Evolutionary conservation across 2,888 invertebrate genomes (phyloP).

Genomic region (Luperina nickerlii): DNA sequence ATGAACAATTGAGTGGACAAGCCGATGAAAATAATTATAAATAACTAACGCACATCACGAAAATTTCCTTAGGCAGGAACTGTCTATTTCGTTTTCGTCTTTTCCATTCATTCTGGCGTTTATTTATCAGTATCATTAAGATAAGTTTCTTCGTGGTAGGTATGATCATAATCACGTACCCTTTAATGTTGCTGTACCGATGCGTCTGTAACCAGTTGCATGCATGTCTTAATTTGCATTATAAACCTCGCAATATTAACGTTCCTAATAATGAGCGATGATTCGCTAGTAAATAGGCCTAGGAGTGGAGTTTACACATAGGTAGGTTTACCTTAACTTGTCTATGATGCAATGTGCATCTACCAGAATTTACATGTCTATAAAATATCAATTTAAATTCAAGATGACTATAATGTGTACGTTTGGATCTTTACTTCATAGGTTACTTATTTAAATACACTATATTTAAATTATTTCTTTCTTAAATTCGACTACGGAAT

Average conservation of each 20-base stretch:
- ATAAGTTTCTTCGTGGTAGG: not conserved
- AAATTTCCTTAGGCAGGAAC: not conserved
- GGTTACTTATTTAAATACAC: not conserved
- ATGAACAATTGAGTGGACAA: not conserved
- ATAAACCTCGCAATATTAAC: conserved; percentile 3
- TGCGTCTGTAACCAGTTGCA: not conserved
- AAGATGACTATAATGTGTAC: conserved; percentile 2
- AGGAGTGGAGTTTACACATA: not conserved
- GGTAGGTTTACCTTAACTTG: not conserved
- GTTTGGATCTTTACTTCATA: not conserved
- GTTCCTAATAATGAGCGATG: not conserved
- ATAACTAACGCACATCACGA: too few relatives aligned
- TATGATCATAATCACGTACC: not conserved
- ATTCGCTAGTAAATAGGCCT: not conserved
- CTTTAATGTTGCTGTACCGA: not conserved
- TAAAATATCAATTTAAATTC: conserved; percentile 25
- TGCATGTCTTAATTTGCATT: not conserved
- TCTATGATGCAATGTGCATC: conserved; percentile 14
- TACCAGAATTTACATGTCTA: conserved; percentile 11
- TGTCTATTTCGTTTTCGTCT: not conserved
- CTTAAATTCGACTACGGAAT: not conserved
- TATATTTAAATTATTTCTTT: not conserved
- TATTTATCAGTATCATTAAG: not conserved
- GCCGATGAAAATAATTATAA: not conserved
- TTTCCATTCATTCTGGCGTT: not conserved